phyloP scores from a whole-genome alignment of 2,888 invertebrate genomes.

The Phrixothrix hirtus region DNA sequence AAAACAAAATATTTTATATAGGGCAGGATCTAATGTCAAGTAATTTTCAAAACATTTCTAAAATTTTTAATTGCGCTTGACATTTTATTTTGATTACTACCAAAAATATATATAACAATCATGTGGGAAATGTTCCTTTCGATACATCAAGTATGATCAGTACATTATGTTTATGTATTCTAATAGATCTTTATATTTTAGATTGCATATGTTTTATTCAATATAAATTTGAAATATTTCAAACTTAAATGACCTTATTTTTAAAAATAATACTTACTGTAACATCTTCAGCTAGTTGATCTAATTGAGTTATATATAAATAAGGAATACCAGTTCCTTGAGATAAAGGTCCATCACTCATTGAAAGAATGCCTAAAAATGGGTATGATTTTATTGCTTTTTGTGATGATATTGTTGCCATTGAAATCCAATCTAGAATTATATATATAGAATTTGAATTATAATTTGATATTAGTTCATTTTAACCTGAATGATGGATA shows the following conservation, averaged over 20 bases:
- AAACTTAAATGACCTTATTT: background rate
- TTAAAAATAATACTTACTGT: constrained; percentile 57
- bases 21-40: too few relatives aligned
- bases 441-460: constrained; percentile 12
- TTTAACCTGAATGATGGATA: constrained; percentile 71
- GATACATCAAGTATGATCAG: too few relatives aligned
- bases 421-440: constrained; percentile 69
- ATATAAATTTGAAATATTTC: background rate
- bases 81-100: too few relatives aligned
- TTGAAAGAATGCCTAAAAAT: constrained; percentile 69
- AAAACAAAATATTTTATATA: too few relatives aligned
- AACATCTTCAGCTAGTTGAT: constrained; percentile 70
- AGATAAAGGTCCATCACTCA: constrained; percentile 69
- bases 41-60: too few relatives aligned
- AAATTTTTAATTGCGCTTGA: too few relatives aligned
- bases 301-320: constrained; percentile 70
- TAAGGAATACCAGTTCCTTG: constrained; percentile 75
- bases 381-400: constrained; percentile 66
- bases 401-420: constrained; percentile 70
- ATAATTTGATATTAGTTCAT: too few relatives aligned
- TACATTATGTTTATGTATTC: too few relatives aligned
- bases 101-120: too few relatives aligned
- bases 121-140: too few relatives aligned
- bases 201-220: too few relatives aligned
- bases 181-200: too few relatives aligned